A percentile compares a stretch with the other conserved stretches of the same genome.
Evolutionary conservation across 2,113 vertebrate species (phyloP).

Genomic region (Laticauda laticaudata): DNA sequence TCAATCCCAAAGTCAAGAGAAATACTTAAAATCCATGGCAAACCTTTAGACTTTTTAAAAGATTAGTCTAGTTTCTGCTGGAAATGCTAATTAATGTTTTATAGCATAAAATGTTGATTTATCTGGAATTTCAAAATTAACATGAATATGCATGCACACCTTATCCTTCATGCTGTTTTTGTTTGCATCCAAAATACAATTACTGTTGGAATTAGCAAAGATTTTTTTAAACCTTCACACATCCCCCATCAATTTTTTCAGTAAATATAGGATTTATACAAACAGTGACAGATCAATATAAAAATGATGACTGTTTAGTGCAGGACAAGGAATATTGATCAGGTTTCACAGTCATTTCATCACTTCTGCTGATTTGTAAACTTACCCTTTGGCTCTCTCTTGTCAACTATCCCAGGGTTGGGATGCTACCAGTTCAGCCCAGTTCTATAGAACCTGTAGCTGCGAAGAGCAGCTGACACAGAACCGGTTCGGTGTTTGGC

Average conservation of each 20-base stretch:
- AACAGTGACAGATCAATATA: neutral
- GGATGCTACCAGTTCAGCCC: no score
- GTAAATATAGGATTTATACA: neutral
- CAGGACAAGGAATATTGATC: neutral
- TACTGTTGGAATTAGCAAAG: neutral
- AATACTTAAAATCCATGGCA: neutral
- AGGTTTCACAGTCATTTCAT: neutral
- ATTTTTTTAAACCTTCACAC: neutral
- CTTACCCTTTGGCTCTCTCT: neutral
- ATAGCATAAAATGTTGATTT: conserved; percentile 3
- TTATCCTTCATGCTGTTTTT: neutral
- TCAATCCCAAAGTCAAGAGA: neutral
- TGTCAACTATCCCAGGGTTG: neutral
- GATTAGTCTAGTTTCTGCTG: neutral
- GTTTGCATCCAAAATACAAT: conserved; percentile 4
- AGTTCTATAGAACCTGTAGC: no score
- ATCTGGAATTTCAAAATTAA: conserved; percentile 16
- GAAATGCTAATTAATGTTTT: conserved; percentile 14
- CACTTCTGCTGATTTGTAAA: neutral
- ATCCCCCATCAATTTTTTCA: neutral
- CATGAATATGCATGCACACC: conserved; percentile 13
- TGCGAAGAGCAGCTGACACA: no score
- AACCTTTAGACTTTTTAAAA: neutral
- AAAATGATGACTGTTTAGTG: neutral
- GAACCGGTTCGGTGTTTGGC: no score